Evolutionary conservation across 2,888 invertebrate species (phyloP), one percentile per base, ranked within the genome.

Genomic region (Latrodectus elegans): DNA sequence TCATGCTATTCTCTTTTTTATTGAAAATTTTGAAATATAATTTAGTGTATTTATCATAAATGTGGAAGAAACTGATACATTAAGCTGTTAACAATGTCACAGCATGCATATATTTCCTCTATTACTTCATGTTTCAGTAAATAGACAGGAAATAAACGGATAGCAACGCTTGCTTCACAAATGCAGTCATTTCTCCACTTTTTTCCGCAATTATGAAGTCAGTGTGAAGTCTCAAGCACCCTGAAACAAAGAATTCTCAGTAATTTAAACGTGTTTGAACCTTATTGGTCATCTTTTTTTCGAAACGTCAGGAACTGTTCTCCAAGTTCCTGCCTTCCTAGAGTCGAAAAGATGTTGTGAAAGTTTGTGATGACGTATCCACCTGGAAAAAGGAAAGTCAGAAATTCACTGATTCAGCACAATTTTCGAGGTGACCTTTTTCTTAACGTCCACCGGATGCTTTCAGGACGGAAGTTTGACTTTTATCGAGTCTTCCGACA

Each of bases 391-490:
- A 78, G 72, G 55, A 53, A 15, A 52, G 84, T 71, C 60, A 74
- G 74, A 79, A n/a, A 70, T 75, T 49, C 67, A 71, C 81, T 81
- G 55, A 87, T 87, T 87, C 86, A 77, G 81, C 86, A 87, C 76
- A 77, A 80, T 87, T 76, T 87, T 87, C 55, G 67, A 55, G 72
- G 71, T 71, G 77, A 81, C 81, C 81, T 87, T 87, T 81, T 87
- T 81, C 81, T 76, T 76, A 72, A 81, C 81, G 86, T 87, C 86
- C 86, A 87, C 86, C 86, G 86, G 86, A 87, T 81, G 86, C 77
- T 70, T 81, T 77, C 86, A 87, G 86, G 86, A 87, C 81, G 86
- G 86, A 87, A 87, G 86, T 72, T 80, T 87, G 86, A 81, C 86
- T 81, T 87, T 87, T 86, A 81, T 87, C 81, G 72, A 71, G 80